Evolutionary conservation across 2,113 vertebrate genomes (phyloP).

Genomic region (Clupea harengus): DNA sequence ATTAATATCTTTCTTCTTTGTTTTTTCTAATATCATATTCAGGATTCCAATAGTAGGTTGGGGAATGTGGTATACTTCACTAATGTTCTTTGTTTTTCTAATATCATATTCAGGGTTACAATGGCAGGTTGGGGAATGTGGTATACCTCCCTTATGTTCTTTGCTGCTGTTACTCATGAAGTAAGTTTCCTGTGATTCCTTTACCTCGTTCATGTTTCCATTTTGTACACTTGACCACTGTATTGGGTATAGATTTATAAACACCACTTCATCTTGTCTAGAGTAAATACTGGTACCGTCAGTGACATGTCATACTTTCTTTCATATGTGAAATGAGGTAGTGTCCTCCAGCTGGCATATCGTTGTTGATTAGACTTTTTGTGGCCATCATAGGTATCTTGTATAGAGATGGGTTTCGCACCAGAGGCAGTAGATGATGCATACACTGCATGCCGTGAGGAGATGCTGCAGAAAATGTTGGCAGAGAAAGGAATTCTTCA

Average conservation of each 20-base stretch:
- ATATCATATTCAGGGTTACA: background rate
- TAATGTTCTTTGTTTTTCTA: background rate
- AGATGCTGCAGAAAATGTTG: constrained; percentile 55
- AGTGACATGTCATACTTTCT: background rate
- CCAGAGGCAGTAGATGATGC: constrained; percentile 51
- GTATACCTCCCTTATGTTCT: background rate
- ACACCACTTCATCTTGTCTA: background rate
- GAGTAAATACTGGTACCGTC: background rate
- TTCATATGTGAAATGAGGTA: background rate
- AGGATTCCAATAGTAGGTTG: background rate
- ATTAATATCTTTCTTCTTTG: background rate
- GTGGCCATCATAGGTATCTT: background rate
- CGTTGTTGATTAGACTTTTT: background rate
- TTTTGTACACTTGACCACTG: background rate
- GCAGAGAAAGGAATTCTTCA: constrained; percentile 42
- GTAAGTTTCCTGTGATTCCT: background rate
- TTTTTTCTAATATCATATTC: background rate
- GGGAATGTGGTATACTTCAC: background rate
- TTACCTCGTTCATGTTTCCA: background rate
- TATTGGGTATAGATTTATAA: background rate
- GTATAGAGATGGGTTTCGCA: constrained; percentile 42
- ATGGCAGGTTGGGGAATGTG: background rate
- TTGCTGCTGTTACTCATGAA: background rate
- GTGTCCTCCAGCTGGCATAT: too few species aligned
- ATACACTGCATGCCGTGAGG: constrained; percentile 49